These are phyloP conservation scores for Cephalotes varians DNA, from an alignment of 2,888 invertebrate species.

Conservation along the genomic window DNA sequence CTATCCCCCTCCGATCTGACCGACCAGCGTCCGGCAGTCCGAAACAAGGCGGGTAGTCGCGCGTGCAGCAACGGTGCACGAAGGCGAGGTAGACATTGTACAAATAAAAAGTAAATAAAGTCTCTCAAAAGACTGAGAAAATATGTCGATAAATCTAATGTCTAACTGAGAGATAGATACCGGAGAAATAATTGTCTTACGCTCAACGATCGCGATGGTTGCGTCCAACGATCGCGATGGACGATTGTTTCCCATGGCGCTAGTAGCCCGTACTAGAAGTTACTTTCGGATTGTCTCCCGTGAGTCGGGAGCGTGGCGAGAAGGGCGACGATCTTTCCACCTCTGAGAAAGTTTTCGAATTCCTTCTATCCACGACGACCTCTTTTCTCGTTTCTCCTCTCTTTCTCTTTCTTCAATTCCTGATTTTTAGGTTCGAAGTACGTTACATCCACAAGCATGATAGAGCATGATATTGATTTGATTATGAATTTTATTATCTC, in stretches of 20 bases:
- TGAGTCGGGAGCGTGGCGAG: slow-evolving; percentile 51
- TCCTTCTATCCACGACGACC: slow-evolving; percentile 57
- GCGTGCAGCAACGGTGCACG: slow-evolving; percentile 18
- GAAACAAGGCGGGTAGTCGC: slow-evolving; percentile 51
- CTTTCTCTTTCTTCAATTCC: neutral
- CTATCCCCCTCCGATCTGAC: slow-evolving; percentile 51
- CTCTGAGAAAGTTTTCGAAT: slow-evolving; percentile 69
- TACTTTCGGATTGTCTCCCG: slow-evolving; percentile 72
- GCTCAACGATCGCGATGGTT: neutral
- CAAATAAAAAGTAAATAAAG: slow-evolving; percentile 69
- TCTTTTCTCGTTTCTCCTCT: slow-evolving; percentile 40
- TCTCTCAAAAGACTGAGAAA: slow-evolving; percentile 73
- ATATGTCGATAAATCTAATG: slow-evolving; percentile 80
- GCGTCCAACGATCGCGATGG: slow-evolving; percentile 42
- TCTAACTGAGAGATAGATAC: slow-evolving; percentile 75
- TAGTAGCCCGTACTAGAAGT: slow-evolving; percentile 68
- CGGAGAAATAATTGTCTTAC: slow-evolving; percentile 72
- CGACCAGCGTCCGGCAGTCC: slow-evolving; percentile 38
- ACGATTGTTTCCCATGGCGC: slow-evolving; percentile 70
- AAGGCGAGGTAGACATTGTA: slow-evolving; percentile 55
- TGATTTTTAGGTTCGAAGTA: slow-evolving; percentile 6
- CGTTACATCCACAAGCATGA: neutral
- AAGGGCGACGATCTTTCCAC: slow-evolving; percentile 70
- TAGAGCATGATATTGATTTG: slow-evolving; percentile 8
- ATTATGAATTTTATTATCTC: slow-evolving; percentile 9